These are phyloP conservation scores for Hydraecia micacea DNA, from an alignment of 2,888 invertebrate species.

Conservation along the genomic window DNA sequence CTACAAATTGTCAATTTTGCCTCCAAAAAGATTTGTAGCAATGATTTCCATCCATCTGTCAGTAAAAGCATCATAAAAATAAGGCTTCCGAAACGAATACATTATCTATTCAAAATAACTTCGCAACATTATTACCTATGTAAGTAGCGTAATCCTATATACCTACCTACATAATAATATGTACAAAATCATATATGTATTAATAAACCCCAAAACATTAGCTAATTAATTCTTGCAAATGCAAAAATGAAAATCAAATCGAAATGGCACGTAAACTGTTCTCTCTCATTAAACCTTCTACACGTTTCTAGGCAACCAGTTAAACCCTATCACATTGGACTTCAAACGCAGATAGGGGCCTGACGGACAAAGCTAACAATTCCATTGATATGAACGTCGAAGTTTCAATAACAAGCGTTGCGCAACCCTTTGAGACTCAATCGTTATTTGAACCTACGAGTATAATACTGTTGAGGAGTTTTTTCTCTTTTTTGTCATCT, in stretches of 20 bases:
- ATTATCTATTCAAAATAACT: background rate
- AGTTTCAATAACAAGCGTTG: slow-evolving; percentile 32
- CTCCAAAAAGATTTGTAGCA: background rate
- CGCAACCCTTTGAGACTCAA: slow-evolving; percentile 20
- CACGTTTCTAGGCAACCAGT: slow-evolving; percentile 33
- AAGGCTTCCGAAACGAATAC: background rate
- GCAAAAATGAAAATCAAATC: background rate
- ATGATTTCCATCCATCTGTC: background rate
- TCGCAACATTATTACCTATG: background rate
- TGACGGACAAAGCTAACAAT: slow-evolving; percentile 21
- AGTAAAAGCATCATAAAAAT: background rate
- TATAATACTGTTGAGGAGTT: background rate
- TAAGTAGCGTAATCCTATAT: background rate
- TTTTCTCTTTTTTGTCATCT: background rate
- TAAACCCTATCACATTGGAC: slow-evolving; percentile 32
- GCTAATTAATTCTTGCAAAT: background rate
- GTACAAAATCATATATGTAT: background rate
- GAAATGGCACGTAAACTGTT: background rate
- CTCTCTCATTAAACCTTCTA: background rate
- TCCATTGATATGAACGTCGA: background rate
- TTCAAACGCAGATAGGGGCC: slow-evolving; percentile 41
- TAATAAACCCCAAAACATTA: background rate
- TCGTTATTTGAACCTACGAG: background rate
- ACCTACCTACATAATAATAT: background rate
- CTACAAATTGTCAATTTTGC: background rate